Base-by-base conservation (phyloP, 2,888 invertebrate genomes). In the Eilema sororculum region DNA sequence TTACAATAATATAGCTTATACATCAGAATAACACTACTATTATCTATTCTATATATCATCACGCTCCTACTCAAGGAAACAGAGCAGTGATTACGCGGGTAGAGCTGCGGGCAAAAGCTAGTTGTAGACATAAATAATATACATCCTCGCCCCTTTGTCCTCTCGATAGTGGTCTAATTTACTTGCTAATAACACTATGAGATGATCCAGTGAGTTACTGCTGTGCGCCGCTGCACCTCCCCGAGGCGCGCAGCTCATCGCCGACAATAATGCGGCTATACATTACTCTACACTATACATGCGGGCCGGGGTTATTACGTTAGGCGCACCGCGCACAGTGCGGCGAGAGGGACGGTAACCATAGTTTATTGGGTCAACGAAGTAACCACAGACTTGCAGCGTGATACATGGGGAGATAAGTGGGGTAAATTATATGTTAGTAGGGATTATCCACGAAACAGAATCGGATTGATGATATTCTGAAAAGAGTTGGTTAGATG, bases 181-280 rank as follows among this genome's bases (percentile, higher is more conserved):
- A 30, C 64, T 41, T 59, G 41, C 41, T 68, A 64, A 64, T 68
- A 63, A 25, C n/a, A n/a, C 13, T 25, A 22, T 20, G 57, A 22
- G 57, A 25, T 22, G 37, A 24, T 67, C 52, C 67, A 20, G 56
- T 1, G 24, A 57, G 41, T 8, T 65, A 8, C 16, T 57, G 28
- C 33, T 61, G 61, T 57, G 57, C 5, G 41, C 13, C 60, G 57
- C 65, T 69, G 69, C 69, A 65, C 41, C 63, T 69, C 69, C 69
- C 69, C 56, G 61, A 65, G 65, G 65, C 69, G 56, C 69, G 20
- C 56, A 22, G 61, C 65, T 69, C 61, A 69, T 69, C 61, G 28
- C 65, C 56, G 25, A 56, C 25, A 37, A n/a, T 69, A 69, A 69
- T 69, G 60, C 25, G 60, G 28, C 25, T 16, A 5, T 46, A 8